phyloP scores from a whole-genome alignment of 2,113 vertebrate species.

The Pterocles orientalis region DNA sequence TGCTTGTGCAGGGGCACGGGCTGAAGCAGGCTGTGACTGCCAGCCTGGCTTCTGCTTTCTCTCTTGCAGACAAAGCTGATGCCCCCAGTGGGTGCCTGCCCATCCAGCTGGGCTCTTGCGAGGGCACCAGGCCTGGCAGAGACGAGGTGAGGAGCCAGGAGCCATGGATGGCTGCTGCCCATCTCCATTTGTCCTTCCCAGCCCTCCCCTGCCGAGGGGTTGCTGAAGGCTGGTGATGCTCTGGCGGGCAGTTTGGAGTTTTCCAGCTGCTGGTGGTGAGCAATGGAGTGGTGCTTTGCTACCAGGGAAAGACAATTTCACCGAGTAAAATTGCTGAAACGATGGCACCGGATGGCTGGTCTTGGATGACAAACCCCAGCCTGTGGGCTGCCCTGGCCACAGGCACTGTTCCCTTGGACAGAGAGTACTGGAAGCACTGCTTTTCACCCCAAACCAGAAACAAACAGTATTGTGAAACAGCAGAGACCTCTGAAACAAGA shows the following conservation, averaged over 20 bases:
- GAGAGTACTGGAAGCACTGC: not conserved
- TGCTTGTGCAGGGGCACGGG: not conserved
- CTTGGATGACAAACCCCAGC: not conserved
- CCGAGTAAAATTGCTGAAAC: not conserved
- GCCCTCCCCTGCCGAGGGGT: too few relatives aligned
- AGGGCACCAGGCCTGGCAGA: not conserved
- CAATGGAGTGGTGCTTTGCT: not conserved
- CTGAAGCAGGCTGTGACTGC: not conserved
- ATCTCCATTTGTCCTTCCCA: not conserved
- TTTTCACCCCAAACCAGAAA: slow-evolving; percentile 12
- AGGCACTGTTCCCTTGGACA: not conserved
- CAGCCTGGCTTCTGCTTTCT: not conserved
- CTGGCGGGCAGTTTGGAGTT: not conserved
- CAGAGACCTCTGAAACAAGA: slow-evolving; percentile 3
- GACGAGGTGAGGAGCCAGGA: not conserved
- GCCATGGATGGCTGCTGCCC: not conserved
- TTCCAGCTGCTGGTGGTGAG: not conserved
- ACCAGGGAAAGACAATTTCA: not conserved
- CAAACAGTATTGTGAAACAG: slow-evolving; percentile 25
- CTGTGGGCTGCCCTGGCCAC: not conserved
- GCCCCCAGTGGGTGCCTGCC: not conserved
- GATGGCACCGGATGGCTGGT: fast-evolving
- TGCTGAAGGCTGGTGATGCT: not conserved
- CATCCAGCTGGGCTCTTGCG: not conserved
- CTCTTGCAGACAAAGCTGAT: not conserved